Conservation (phyloP, 2,113 vertebrate species). For the Tachysurus fulvidraco region DNA sequence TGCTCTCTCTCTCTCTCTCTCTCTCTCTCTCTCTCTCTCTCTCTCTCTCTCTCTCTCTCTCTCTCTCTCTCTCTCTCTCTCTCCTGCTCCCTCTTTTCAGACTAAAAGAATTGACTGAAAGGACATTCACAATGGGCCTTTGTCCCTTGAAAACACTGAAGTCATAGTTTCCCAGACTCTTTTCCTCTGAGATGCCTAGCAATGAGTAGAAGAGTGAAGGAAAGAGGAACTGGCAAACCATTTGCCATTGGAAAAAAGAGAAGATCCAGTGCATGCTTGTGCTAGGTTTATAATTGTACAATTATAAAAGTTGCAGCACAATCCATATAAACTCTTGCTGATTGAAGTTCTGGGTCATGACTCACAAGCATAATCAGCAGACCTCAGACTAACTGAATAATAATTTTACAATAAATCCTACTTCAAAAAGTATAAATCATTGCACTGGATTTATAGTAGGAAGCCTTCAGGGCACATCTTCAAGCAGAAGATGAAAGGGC, state of each 20-base stretch:
- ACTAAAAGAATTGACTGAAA: slow-evolving; percentile 63
- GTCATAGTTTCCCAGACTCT: slow-evolving; percentile 79
- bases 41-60: not conserved
- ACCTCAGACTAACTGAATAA: not conserved
- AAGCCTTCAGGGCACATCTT: not conserved
- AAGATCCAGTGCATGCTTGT: slow-evolving; percentile 49
- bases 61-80: slow-evolving; percentile 51
- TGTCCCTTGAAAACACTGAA: slow-evolving; percentile 77
- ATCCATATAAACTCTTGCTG: not conserved
- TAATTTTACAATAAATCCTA: slow-evolving; percentile 16
- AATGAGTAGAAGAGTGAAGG: slow-evolving; percentile 53
- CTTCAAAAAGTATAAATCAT: not conserved
- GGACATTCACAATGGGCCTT: slow-evolving; percentile 78
- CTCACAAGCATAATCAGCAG: not conserved
- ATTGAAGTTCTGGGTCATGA: not conserved
- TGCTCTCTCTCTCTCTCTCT: not conserved
- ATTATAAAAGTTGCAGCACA: not conserved
- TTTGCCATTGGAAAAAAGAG: slow-evolving; percentile 59
- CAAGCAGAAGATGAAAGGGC: slow-evolving; percentile 1
- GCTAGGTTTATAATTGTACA: slow-evolving; percentile 30
- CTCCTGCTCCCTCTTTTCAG: slow-evolving; percentile 66
- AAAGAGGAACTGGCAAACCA: slow-evolving; percentile 51
- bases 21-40: too few species aligned
- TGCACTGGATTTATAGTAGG: not conserved
- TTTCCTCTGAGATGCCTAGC: slow-evolving; percentile 66